Evolutionary conservation across 1,140 invertebrate genomes (phyloP), one percentile per base, ranked within the genome.

Genomic region (Drosophila arawakana): DNA sequence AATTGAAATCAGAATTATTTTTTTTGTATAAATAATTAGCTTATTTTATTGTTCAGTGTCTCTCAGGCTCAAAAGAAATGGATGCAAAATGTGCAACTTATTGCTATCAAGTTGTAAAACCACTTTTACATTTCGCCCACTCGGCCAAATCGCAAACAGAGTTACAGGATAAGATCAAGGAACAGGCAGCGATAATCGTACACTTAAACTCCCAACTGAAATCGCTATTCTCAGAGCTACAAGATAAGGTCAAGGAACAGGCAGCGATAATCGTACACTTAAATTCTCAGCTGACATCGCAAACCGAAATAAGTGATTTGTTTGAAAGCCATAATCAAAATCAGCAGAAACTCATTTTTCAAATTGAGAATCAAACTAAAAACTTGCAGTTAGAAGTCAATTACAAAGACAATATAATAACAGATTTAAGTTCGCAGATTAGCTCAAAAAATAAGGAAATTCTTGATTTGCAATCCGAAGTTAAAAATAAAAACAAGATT

Each of bases 61-160:
- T 15, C 1, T n/a, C 0, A 8, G 34, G 15, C 7, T 11, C 44
- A 8, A 34, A 1, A 11, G 43, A 47, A 15, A 18, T 34, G 9
- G 30, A 47, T 15, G 3, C 1, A 9, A 6, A 47, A 15, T 47
- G 44, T 15, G 44, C 8, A 15, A 35, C 25, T n/a, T 46, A 57
- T 57, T 57, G 54, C 15, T 54, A 54, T 7, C 25, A 35, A 34
- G 25, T 35, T 1, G 50, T 54, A 3, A 54, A 54, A 35, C 50
- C 54, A 2, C 34, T 57, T 10, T 7, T 57, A 21, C 35, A 15
- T 15, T 21, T 39, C 18, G 15, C 35, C 9, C 3, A 37, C 1
- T 57, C 35, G 7, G 13, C n/a, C 1, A 39, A 21, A 41, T 44
- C 55, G 1, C 35, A 62, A 3, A 2, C 11, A 11, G 18, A 62